Percentiles rank a stretch among this genome's conserved stretches.
Conservation (phyloP, 2,113 vertebrate species). For the Chamaea fasciata region DNA sequence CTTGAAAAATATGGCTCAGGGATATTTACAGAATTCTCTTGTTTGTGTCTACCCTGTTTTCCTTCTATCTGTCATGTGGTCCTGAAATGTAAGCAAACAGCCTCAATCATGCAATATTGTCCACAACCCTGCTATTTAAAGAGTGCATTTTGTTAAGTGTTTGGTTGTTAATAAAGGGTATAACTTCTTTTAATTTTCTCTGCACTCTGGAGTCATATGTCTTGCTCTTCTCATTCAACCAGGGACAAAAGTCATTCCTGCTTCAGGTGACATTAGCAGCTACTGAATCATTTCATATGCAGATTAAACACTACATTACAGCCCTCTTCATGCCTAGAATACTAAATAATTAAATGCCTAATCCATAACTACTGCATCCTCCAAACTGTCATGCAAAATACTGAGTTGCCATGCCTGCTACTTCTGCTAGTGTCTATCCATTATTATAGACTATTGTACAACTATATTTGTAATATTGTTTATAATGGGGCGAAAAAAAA, state of each 20-base stretch:
- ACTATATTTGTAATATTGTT: background rate
- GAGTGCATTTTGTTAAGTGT: background rate
- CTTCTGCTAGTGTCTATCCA: background rate
- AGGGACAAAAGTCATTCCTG: background rate
- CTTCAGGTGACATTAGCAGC: background rate
- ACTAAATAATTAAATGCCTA: background rate
- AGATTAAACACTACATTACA: background rate
- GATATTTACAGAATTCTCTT: background rate
- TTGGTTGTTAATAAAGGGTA: background rate
- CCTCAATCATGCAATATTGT: background rate
- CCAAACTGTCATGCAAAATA: background rate
- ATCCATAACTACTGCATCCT: background rate
- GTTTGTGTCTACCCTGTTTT: background rate
- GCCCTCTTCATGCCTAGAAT: background rate
- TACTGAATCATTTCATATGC: background rate
- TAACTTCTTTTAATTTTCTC: background rate
- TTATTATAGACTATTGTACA: background rate
- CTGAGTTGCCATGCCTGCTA: background rate
- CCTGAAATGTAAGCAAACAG: background rate
- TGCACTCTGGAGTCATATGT: background rate
- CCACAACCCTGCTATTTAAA: background rate
- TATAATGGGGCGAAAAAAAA: background rate
- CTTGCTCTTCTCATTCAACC: background rate
- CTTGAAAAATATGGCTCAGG: background rate
- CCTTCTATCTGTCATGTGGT: background rate